A percentile compares a stretch with the other conserved stretches of the same genome.
phyloP scores from a whole-genome alignment of 2,888 invertebrate species.

The Xiphydria camelus region DNA sequence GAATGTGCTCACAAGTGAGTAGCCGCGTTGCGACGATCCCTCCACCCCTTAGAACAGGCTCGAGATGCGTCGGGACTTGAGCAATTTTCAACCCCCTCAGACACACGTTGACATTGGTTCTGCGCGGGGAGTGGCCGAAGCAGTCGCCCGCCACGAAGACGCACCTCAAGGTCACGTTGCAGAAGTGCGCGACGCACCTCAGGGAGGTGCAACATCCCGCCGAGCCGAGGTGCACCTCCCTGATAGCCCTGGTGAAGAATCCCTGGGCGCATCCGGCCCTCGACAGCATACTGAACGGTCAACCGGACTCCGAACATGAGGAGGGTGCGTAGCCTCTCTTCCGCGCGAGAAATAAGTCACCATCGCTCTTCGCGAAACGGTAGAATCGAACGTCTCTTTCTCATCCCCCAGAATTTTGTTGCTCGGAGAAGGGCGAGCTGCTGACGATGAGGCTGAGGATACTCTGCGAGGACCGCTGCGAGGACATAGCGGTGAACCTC shows the following conservation, averaged over 20 bases:
- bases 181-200: slow-evolving; percentile 58
- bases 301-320: slow-evolving; percentile 54
- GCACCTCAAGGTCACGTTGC: slow-evolving; percentile 56
- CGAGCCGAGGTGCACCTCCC: slow-evolving; percentile 63
- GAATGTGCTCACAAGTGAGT: slow-evolving; percentile 58
- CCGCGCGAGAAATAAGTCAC: no score
- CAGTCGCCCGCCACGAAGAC: slow-evolving; percentile 56
- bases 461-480: slow-evolving; percentile 65
- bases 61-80: background rate
- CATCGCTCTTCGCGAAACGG: no score
- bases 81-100: slow-evolving; percentile 26
- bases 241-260: slow-evolving; percentile 62
- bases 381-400: no score
- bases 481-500: slow-evolving; percentile 66
- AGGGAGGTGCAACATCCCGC: slow-evolving; percentile 56
- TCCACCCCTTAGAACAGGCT: background rate
- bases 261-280: slow-evolving; percentile 60
- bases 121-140: slow-evolving; percentile 65
- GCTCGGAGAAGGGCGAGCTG: slow-evolving; percentile 64
- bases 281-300: slow-evolving; percentile 55
- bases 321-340: slow-evolving; percentile 47
- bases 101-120: slow-evolving; percentile 58
- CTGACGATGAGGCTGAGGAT: slow-evolving; percentile 66
- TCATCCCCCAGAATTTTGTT: slow-evolving; percentile 64
- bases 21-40: background rate